phyloP scores from a whole-genome alignment of 64 coral and sea anemone species.

The Montipora capricornis region DNA sequence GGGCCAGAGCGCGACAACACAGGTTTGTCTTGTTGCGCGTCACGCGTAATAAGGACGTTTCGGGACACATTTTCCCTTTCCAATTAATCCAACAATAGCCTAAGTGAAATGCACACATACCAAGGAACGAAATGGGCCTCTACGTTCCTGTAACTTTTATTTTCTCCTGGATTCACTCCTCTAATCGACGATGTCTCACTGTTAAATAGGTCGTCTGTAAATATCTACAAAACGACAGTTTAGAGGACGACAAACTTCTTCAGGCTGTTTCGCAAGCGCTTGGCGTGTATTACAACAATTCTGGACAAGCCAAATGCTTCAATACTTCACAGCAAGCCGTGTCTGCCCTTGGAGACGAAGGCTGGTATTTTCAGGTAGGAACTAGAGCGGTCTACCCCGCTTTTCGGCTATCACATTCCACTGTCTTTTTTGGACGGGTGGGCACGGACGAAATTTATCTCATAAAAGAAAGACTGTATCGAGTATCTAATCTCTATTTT shows the following conservation, averaged over 20 bases:
- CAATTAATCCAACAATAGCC: no score
- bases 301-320: conserved; percentile 89
- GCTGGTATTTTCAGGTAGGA: conserved; percentile 96
- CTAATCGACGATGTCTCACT: not conserved
- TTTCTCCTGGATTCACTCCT: no score
- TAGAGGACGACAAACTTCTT: conserved; percentile 79
- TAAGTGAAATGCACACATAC: no score
- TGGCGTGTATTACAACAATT: conserved; percentile 91
- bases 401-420: not conserved
- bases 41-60: no score
- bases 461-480: no score
- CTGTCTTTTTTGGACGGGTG: not conserved
- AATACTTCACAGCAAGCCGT: conserved; percentile 93
- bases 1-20: no score
- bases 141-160: no score
- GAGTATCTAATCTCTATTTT: no score
- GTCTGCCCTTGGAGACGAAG: conserved; percentile 90
- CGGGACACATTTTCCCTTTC: no score
- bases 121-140: no score
- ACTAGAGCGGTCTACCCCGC: not conserved
- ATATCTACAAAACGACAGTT: conserved; percentile 64
- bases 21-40: no score
- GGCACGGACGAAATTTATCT: not conserved
- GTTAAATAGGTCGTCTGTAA: conserved; percentile 71
- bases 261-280: conserved; percentile 73